These are phyloP conservation scores for Eumerus sabulonum DNA, from an alignment of 2,888 invertebrate genomes.

Conservation along the genomic window DNA sequence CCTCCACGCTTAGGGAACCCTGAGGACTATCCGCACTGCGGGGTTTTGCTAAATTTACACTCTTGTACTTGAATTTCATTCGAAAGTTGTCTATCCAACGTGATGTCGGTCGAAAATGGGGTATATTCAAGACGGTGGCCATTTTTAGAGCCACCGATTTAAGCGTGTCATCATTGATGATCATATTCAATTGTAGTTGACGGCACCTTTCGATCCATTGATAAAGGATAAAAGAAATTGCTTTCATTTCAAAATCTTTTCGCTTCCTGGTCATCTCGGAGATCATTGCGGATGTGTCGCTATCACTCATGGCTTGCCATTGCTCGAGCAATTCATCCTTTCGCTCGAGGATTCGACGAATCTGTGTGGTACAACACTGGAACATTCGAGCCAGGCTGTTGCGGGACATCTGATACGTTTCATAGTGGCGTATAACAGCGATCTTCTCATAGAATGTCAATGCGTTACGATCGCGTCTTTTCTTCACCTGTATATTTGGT, in stretches of 20 bases:
- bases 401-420: conserved; percentile 76
- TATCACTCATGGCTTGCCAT: conserved; percentile 75
- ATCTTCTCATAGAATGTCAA: conserved; percentile 77
- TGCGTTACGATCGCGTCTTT: conserved; percentile 76
- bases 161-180: conserved; percentile 74
- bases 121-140: conserved; percentile 76
- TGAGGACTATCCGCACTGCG: conserved; percentile 45
- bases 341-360: conserved; percentile 75
- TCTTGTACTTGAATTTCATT: conserved; percentile 75
- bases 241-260: conserved; percentile 77
- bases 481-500: conserved; percentile 69
- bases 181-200: conserved; percentile 72
- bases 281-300: conserved; percentile 75
- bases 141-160: conserved; percentile 75
- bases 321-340: conserved; percentile 75
- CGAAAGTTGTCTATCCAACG: conserved; percentile 77
- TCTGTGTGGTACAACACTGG: conserved; percentile 77
- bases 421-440: conserved; percentile 77
- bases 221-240: conserved; percentile 76
- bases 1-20: conserved; percentile 74
- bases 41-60: conserved; percentile 70
- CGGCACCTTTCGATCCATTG: conserved; percentile 77
- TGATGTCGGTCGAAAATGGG: conserved; percentile 74
- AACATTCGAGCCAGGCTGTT: conserved; percentile 77
- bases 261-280: conserved; percentile 77